Base-by-base conservation (phyloP, 2,888 invertebrate genomes). In the Dryadula phaetusa region DNA sequence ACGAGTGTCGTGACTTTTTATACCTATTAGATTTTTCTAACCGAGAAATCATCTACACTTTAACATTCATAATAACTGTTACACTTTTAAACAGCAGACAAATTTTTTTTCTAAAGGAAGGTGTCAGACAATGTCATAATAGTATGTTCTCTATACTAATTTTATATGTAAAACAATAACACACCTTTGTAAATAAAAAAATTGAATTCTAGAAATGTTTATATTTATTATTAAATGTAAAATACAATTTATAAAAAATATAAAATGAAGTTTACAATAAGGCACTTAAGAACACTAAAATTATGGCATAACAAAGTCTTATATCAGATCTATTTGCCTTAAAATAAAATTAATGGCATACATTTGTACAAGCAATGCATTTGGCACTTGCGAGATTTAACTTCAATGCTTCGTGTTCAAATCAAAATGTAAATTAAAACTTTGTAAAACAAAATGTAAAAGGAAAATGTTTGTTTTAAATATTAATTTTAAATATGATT, bases 301-400 rank as follows among this genome's bases (percentile, higher is more conserved):
- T 18, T 40, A 64, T 49, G 64, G 46, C 58, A 20, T 46, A 58
- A 34, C 37, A 22, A 58, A 34, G 18, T 20, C 40, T 32, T 47
- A 46, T 37, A 18, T 63, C 63, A 64, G 61, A 69, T 46, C 66
- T 54, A 62, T 20, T 54, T 49, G 62, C 67, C 72, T 72, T 73
- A 76, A 73, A 74, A 76, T 72, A 76, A 52, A 32, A 32, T 28
- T 32, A 81, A 86, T 85, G 85, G 85, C 87, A 85, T 79, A 74
- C 76, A 64, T 83, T 88, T 87, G 82, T 87, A 87, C 84, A 85
- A 84, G 81, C 82, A 81, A 81, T 74, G 70, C 76, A 77, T 87
- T 88, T 90, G 88, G 89, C 87, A 89, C 88, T 77, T 76, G 73
- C 25, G 86, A 87, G 85, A 86, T 73, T 80, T 72, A 53, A 70